These are phyloP conservation scores for Mormyrus lacerda DNA, from an alignment of 2,113 vertebrate species.

Conservation along the genomic window DNA sequence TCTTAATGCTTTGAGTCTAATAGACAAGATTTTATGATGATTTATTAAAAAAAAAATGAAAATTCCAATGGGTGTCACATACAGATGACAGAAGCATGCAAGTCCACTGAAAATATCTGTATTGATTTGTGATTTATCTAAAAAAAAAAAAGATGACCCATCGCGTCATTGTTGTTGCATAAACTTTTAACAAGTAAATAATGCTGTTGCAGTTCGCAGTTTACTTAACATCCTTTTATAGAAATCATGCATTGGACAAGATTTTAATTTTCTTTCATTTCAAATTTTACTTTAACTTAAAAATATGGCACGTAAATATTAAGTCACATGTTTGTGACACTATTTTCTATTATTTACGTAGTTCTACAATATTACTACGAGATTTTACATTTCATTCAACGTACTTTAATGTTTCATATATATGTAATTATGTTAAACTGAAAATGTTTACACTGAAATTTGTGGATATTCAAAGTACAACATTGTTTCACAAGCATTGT, in stretches of 20 bases:
- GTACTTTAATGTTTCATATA: background rate
- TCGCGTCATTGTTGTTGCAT: background rate
- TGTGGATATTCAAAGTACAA: background rate
- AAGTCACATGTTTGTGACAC: background rate
- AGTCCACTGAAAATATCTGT: background rate
- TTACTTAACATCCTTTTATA: background rate
- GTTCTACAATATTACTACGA: background rate
- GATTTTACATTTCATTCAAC: background rate
- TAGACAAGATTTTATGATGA: background rate
- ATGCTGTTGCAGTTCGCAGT: background rate
- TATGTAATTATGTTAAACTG: background rate
- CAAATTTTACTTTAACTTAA: background rate
- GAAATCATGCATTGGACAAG: background rate
- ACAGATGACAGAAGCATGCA: background rate
- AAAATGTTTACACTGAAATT: background rate
- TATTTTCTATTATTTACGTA: background rate
- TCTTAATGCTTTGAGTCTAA: background rate
- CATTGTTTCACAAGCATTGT: background rate
- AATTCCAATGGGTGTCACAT: background rate
- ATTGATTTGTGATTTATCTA: background rate
- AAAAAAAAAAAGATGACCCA: background rate
- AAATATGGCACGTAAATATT: background rate
- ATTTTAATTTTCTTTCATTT: background rate
- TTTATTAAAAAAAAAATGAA: background rate
- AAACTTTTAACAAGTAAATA: background rate